These are phyloP conservation scores for Balearica regulorum DNA, from an alignment of 2,797 vertebrate genomes.

Conservation along the genomic window DNA sequence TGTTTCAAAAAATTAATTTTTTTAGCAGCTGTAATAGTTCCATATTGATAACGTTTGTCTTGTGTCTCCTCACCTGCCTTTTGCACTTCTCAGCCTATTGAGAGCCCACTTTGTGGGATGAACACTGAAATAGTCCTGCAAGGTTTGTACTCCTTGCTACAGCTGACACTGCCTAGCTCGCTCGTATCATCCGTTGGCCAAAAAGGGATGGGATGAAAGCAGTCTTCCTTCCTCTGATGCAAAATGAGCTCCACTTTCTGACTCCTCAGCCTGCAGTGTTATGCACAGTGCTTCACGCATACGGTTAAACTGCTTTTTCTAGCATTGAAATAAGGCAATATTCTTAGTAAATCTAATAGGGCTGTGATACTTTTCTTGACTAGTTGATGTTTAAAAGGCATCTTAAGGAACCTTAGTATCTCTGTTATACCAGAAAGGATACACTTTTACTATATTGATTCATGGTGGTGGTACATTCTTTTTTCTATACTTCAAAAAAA, in stretches of 20 bases:
- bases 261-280: accelerated
- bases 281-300: accelerated
- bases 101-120: no score
- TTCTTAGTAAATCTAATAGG: no score
- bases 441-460: background rate
- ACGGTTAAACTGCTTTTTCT: background rate
- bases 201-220: accelerated
- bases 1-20: background rate
- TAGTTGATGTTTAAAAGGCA: background rate
- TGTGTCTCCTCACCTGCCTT: background rate
- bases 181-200: accelerated
- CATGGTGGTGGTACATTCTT: background rate
- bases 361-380: no score
- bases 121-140: background rate
- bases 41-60: accelerated
- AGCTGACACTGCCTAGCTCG: accelerated
- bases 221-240: background rate
- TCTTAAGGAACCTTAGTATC: background rate
- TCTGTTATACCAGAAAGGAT: accelerated
- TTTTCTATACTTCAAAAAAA: background rate
- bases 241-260: background rate
- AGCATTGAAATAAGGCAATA: background rate
- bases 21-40: background rate
- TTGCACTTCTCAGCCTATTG: background rate
- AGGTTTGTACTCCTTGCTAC: accelerated